Percentiles rank a stretch among this genome's conserved stretches.
Conservation (phyloP, 1,140 invertebrate genomes). For the Xylocopa sonorina region DNA sequence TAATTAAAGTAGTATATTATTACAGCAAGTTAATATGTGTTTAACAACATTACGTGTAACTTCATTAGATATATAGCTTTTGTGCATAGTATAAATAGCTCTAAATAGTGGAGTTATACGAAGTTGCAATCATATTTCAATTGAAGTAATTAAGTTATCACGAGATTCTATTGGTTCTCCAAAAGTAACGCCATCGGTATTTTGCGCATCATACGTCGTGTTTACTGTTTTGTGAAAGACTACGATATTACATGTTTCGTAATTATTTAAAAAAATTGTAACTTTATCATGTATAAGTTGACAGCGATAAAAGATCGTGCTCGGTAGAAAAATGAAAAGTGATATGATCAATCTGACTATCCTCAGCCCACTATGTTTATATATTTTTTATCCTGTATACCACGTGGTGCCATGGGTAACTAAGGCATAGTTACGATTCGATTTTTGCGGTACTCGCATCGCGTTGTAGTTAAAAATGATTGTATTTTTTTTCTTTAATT, state of each 20-base stretch:
- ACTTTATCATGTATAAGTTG: not conserved
- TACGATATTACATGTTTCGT: not conserved
- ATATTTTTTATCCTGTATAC: conserved; percentile 2
- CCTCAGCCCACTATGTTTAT: not conserved
- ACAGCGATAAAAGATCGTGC: not conserved
- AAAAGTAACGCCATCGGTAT: conserved; percentile 47
- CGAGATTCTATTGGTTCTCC: conserved; percentile 36
- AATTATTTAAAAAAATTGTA: not conserved
- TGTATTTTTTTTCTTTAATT: not conserved
- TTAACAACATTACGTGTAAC: not conserved
- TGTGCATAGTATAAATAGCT: not conserved
- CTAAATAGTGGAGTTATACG: not conserved
- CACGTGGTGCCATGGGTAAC: not conserved
- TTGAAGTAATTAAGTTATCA: not conserved
- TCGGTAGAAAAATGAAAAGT: not conserved
- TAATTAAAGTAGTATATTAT: not conserved
- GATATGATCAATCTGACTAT: not conserved
- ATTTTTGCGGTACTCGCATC: conserved; percentile 15
- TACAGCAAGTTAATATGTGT: not conserved
- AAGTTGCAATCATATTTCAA: not conserved
- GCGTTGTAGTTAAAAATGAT: not conserved
- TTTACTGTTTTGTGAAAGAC: not conserved
- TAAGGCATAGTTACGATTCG: conserved; percentile 24
- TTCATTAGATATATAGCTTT: not conserved
- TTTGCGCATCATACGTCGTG: too few species aligned